phyloP scores from a whole-genome alignment of 1,140 invertebrate species.

The Aphelinus certus region DNA sequence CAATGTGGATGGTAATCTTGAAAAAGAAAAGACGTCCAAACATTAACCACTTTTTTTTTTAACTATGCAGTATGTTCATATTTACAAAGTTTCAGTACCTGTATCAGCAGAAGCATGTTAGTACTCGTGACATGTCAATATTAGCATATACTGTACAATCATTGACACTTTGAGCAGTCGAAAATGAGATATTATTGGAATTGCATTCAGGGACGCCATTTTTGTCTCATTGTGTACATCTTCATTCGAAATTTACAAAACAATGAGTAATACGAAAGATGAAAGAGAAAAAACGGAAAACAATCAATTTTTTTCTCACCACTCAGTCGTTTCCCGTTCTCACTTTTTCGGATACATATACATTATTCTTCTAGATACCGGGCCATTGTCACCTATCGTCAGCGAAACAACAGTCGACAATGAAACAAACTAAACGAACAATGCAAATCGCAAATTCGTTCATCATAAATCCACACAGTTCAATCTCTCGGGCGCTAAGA shows the following conservation, averaged over 20 bases:
- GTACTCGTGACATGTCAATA: slow-evolving; percentile 49
- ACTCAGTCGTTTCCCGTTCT: too few relatives aligned
- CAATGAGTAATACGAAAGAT: too few relatives aligned
- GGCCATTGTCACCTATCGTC: too few relatives aligned
- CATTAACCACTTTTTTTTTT: slow-evolving; percentile 15
- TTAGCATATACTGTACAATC: slow-evolving; percentile 57
- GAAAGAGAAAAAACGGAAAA: not conserved
- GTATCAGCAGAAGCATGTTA: slow-evolving; percentile 51
- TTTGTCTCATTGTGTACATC: too few relatives aligned
- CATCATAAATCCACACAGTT: not conserved
- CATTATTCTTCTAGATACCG: too few relatives aligned
- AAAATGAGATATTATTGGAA: not conserved
- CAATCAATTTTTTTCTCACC: not conserved
- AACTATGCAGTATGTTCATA: slow-evolving; percentile 42
- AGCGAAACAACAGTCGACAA: too few relatives aligned
- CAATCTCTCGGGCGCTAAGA: slow-evolving; percentile 4
- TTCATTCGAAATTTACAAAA: too few relatives aligned
- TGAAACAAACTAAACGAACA: not conserved
- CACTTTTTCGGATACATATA: too few relatives aligned
- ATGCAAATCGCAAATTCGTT: not conserved
- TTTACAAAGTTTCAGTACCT: slow-evolving; percentile 44
- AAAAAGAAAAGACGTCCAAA: too few relatives aligned
- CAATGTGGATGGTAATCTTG: too few relatives aligned
- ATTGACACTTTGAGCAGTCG: slow-evolving; percentile 45
- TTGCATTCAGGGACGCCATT: too few relatives aligned